These are phyloP conservation scores for Coranthus polyacanthus DNA, from an alignment of 2,797 vertebrate species.

Conservation along the genomic window DNA sequence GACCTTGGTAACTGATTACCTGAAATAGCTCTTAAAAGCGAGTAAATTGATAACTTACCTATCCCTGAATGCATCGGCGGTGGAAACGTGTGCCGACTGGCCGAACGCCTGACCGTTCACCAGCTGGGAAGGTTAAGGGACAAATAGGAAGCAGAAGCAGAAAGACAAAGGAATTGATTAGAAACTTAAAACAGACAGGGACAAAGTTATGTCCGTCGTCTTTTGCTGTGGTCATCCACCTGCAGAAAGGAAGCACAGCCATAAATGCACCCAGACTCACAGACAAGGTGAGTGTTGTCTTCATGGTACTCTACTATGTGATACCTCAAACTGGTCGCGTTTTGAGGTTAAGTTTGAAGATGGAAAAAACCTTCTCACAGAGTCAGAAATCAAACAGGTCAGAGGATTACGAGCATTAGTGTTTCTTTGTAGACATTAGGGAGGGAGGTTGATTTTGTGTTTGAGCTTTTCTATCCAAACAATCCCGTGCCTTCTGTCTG, in stretches of 20 bases:
- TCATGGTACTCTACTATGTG: not conserved
- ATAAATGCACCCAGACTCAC: constrained; percentile 34
- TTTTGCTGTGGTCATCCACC: constrained; percentile 27
- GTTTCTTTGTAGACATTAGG: constrained; percentile 19
- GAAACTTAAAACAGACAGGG: not conserved
- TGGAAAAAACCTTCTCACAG: not conserved
- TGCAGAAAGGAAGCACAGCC: not conserved
- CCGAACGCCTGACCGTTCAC: too few species aligned
- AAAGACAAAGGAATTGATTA: constrained; percentile 11
- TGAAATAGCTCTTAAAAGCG: constrained; percentile 6
- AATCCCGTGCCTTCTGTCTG: constrained; percentile 9
- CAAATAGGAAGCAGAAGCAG: not conserved
- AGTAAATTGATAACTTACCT: constrained; percentile 40
- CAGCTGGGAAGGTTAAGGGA: not conserved
- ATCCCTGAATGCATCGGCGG: not conserved
- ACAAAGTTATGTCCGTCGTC: constrained; percentile 31
- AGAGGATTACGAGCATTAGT: not conserved
- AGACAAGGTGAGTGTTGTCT: constrained; percentile 50
- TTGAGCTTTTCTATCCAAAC: constrained; percentile 15
- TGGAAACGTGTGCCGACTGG: not conserved
- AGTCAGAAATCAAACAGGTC: not conserved
- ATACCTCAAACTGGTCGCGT: too few species aligned
- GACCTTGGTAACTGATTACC: constrained; percentile 62
- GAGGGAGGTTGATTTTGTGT: constrained; percentile 16
- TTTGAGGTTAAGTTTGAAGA: not conserved